Evolutionary conservation across 2,888 invertebrate genomes (phyloP), one percentile per base, ranked within the genome.

Genomic region (Agonopterix subpropinquella): DNA sequence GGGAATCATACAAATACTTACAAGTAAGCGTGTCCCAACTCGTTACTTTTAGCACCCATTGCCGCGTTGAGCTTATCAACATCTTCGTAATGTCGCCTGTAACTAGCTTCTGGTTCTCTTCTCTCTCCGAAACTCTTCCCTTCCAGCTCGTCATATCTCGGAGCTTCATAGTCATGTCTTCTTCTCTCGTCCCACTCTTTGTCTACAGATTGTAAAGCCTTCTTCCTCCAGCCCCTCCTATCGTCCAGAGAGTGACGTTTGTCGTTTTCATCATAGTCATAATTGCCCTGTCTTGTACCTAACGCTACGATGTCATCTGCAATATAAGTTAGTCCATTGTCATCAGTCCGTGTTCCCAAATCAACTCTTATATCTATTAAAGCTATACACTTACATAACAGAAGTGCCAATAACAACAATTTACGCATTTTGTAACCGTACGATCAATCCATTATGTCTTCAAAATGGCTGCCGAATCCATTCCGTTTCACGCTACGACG

Each of bases 201-300:
- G 4, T 85, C 81, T 8, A 55, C 45, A 2, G 76, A 58, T 53
- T 78, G 78, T 41, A 85, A 54, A 2, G 72, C 67, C 54, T 83
- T 84, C 54, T 82, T 82, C 53, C 85, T 77, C 80, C 80, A 85
- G 53, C 76, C 81, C 41, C 82, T 69, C 53, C 84, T 67, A 39
- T 86, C 85, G 2, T 83, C 80, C 45, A 75, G 57, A 1, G 73
- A 64, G 53, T 80, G 81, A 48, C 78, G 72, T 57, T 78, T 82
- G 45, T 58, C 74, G 36, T 60, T 65, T 11, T 83, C 80, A 2
- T 83, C 83, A 51, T 86, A 84, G 53, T 87, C 86, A 51, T 77
- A 85, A 60, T 59, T 68, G 48, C 61, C 70, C 35, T 65, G 52
- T 61, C 77, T 69, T 11, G 68, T 70, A 39, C 73, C 76, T 37